Conservation (phyloP, 2,797 vertebrate genomes). For the Fundulus diaphanus region DNA sequence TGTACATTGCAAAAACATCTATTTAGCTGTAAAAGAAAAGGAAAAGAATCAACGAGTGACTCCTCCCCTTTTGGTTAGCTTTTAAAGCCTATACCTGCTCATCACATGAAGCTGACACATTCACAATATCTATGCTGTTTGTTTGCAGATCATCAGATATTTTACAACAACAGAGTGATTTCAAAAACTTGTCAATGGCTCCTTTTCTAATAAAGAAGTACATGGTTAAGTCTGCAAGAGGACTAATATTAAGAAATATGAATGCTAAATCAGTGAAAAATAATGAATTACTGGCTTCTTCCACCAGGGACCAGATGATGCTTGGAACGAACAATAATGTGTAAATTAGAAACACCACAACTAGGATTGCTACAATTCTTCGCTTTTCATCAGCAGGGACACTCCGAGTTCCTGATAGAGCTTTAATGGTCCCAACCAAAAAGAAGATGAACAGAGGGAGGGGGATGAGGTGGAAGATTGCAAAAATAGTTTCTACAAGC, state of each 20-base stretch:
- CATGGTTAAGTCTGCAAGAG: background rate
- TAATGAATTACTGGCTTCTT: fast-evolving
- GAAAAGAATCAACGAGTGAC: too few relatives aligned
- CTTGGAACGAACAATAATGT: background rate
- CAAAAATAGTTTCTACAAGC: fast-evolving
- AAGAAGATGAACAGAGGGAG: background rate
- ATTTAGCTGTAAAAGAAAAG: too few relatives aligned
- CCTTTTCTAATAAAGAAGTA: slow-evolving; percentile 5
- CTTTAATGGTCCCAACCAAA: background rate
- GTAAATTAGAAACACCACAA: background rate
- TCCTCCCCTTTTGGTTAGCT: too few relatives aligned
- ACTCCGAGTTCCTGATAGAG: background rate
- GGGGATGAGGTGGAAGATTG: fast-evolving
- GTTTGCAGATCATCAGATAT: background rate
- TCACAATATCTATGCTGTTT: background rate
- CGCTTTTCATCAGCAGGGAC: background rate
- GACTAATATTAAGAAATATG: background rate
- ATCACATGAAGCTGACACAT: background rate
- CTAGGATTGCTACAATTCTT: background rate
- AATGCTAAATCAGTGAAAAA: fast-evolving
- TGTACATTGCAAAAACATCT: too few relatives aligned
- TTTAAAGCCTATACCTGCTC: background rate
- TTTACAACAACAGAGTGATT: background rate
- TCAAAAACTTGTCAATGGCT: fast-evolving
- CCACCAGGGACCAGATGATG: background rate